A percentile compares a stretch with the other conserved stretches of the same genome.
phyloP scores from a whole-genome alignment of 64 coral and sea anemone species.

The Acropora yongei region DNA sequence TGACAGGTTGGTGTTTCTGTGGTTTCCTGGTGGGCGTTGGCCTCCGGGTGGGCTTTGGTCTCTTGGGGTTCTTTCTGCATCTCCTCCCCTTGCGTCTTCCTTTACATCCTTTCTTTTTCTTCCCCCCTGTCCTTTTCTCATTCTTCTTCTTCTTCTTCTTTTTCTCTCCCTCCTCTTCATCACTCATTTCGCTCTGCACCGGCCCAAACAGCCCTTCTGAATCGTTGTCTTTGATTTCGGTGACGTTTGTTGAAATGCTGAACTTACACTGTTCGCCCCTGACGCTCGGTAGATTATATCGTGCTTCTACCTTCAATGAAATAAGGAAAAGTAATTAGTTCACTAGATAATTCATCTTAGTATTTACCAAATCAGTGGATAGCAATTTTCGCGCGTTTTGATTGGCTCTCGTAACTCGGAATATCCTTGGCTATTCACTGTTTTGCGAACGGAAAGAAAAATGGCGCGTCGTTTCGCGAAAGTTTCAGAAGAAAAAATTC shows the following conservation, averaged over 20 bases:
- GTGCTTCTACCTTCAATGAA: constrained; percentile 43
- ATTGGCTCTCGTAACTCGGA: too few species aligned
- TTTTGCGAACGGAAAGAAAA: too few species aligned
- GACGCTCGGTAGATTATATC: constrained; percentile 58
- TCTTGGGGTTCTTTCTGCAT: background rate
- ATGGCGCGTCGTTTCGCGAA: too few species aligned
- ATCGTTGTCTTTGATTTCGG: constrained; percentile 5
- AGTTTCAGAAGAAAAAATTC: too few species aligned
- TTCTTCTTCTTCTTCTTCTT: background rate
- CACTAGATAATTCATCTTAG: too few species aligned
- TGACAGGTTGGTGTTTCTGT: constrained; percentile 24
- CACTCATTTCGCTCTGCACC: background rate
- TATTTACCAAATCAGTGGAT: too few species aligned
- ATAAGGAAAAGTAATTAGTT: background rate
- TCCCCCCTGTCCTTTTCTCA: background rate
- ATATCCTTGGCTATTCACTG: too few species aligned
- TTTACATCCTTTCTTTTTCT: background rate
- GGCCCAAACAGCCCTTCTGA: background rate
- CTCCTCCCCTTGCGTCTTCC: background rate
- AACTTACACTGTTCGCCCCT: constrained; percentile 55
- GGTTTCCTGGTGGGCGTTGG: background rate
- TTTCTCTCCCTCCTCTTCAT: background rate
- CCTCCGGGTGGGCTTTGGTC: background rate
- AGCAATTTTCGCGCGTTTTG: too few species aligned
- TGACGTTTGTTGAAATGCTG: background rate